Evolutionary conservation across 1,140 invertebrate genomes (phyloP).

Genomic region (Drosophila cardini): DNA sequence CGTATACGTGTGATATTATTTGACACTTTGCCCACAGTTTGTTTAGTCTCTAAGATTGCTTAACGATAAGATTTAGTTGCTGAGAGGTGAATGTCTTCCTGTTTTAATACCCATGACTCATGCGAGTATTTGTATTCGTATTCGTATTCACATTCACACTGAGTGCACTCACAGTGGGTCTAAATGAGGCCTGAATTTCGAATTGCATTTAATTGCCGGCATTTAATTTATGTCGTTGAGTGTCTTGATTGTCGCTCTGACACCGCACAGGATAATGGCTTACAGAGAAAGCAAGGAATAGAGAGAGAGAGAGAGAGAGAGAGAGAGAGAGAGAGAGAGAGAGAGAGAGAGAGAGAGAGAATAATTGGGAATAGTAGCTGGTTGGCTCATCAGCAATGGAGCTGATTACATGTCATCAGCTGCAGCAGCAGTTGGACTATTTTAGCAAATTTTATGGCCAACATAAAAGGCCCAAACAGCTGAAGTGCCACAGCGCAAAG

Average conservation of each 20-base stretch:
- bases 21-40: constrained; percentile 24
- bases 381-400: constrained; percentile 20
- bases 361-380: neutral
- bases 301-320: neutral
- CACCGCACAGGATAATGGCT: constrained; percentile 4
- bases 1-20: neutral
- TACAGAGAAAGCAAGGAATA: neutral
- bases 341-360: neutral
- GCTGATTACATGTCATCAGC: constrained; percentile 57
- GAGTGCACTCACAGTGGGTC: constrained; percentile 28
- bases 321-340: neutral
- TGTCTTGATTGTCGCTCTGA: constrained; percentile 45
- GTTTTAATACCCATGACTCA: constrained; percentile 29
- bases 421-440: constrained; percentile 43
- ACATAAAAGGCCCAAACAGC: constrained; percentile 50
- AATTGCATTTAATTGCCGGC: constrained; percentile 55
- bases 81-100: constrained; percentile 43
- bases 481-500: neutral
- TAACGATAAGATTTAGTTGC: constrained; percentile 4
- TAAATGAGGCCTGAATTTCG: constrained; percentile 32
- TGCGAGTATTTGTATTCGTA: constrained; percentile 4
- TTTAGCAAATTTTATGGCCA: constrained; percentile 52
- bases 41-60: neutral
- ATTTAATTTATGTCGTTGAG: constrained; percentile 48
- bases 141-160: constrained; percentile 1